Evolutionary conservation across 2,797 vertebrate species (phyloP).

Genomic region (Paramormyrops hopkinsi): DNA sequence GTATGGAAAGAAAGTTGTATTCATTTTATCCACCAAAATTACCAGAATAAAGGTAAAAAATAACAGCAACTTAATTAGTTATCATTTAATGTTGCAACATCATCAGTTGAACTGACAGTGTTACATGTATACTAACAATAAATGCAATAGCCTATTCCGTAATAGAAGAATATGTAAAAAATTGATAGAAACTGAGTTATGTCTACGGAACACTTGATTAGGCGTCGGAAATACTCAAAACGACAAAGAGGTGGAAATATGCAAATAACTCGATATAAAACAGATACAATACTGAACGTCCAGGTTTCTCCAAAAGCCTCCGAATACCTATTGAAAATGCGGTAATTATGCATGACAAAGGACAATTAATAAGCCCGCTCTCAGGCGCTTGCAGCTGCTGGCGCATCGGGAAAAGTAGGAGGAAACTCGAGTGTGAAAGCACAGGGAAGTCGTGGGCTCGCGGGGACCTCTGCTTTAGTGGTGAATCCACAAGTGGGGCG

Average conservation of each 20-base stretch:
- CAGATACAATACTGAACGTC: conserved; percentile 48
- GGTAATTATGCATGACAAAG: conserved; percentile 93
- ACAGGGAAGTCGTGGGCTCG: conserved; percentile 50
- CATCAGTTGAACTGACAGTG: background rate
- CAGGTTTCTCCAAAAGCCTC: conserved; percentile 62
- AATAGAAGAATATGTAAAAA: background rate
- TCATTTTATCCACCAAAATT: background rate
- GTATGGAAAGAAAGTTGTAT: background rate
- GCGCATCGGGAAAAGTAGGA: conserved; percentile 74
- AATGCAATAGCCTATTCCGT: background rate
- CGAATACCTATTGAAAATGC: conserved; percentile 74
- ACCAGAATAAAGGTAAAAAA: background rate
- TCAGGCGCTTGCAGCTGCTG: conserved; percentile 89
- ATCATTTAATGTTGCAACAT: background rate
- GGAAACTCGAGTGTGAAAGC: conserved; percentile 72
- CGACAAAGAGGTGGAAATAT: conserved; percentile 49
- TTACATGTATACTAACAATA: background rate
- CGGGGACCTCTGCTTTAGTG: conserved; percentile 45
- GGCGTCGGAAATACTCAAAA: conserved; percentile 36
- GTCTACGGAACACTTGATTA: conserved; percentile 19
- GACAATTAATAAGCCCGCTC: conserved; percentile 89
- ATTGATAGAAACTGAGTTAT: background rate
- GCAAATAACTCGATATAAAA: conserved; percentile 51
- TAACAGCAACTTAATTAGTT: background rate
- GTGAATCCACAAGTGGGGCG: conserved; percentile 43